Conservation (phyloP, 2,888 invertebrate genomes). For the Ctenicera cuprea region DNA sequence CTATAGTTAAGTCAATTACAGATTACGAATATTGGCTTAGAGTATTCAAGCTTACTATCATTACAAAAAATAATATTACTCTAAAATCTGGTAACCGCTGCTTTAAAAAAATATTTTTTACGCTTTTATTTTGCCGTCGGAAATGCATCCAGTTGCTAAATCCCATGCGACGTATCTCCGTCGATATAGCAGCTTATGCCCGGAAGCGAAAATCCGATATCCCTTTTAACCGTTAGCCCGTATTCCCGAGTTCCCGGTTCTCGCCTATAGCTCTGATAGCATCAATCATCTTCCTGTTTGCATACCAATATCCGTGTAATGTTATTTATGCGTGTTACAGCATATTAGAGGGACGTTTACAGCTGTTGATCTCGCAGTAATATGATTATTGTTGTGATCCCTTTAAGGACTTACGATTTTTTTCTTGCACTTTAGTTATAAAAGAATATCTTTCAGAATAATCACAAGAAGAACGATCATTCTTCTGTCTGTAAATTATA, state of each 20-base stretch:
- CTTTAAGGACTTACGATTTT: not conserved
- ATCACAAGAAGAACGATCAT: too few species aligned
- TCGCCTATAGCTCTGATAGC: slow-evolving; percentile 47
- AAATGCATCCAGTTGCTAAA: too few species aligned
- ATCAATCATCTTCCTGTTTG: slow-evolving; percentile 63
- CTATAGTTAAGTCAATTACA: too few species aligned
- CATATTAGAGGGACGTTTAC: slow-evolving; percentile 58
- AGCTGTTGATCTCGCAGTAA: slow-evolving; percentile 47
- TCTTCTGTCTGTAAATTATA: too few species aligned
- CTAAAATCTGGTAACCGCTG: too few species aligned
- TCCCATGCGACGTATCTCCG: too few species aligned
- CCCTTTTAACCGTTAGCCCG: slow-evolving; percentile 28
- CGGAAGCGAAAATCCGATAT: slow-evolving; percentile 49
- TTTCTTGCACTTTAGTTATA: not conserved
- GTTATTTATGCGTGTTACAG: slow-evolving; percentile 63
- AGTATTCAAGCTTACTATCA: too few species aligned
- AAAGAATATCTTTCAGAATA: too few species aligned
- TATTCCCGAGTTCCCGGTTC: slow-evolving; percentile 39
- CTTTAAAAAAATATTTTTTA: too few species aligned
- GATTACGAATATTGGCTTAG: too few species aligned
- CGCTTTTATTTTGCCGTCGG: too few species aligned
- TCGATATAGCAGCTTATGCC: slow-evolving; percentile 18
- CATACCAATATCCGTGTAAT: slow-evolving; percentile 62
- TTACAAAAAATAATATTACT: too few species aligned
- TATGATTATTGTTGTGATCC: slow-evolving; percentile 35